These are phyloP conservation scores for Tubulanus polymorphus DNA, from an alignment of 2,888 invertebrate species.

Conservation along the genomic window DNA sequence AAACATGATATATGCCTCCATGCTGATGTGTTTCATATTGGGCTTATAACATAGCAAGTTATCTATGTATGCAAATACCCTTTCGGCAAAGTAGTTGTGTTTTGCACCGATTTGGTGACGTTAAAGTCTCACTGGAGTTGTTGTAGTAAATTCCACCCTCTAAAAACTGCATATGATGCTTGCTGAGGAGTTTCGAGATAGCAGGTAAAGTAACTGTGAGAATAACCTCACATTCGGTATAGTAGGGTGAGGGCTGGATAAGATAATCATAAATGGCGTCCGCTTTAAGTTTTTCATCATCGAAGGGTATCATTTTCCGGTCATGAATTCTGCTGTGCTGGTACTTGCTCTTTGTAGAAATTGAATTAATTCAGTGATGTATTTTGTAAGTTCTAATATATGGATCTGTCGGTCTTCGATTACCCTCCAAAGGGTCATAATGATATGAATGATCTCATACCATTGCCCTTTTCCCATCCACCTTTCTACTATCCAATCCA, in stretches of 20 bases:
- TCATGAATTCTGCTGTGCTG: constrained; percentile 2
- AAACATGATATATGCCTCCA: neutral
- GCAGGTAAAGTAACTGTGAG: neutral
- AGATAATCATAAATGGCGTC: constrained; percentile 5
- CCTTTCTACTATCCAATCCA: no score
- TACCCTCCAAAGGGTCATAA: no score
- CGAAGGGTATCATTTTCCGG: neutral
- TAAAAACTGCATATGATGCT: neutral
- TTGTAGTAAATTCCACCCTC: neutral
- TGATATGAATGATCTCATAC: no score
- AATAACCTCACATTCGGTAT: neutral
- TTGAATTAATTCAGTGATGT: neutral
- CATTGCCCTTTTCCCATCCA: no score
- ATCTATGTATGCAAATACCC: neutral
- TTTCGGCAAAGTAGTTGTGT: constrained; percentile 9
- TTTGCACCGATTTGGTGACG: no score
- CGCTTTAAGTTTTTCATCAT: neutral
- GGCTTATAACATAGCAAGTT: neutral
- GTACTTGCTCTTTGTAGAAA: constrained; percentile 4
- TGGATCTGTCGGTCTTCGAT: no score
- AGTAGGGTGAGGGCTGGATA: neutral
- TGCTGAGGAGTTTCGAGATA: neutral
- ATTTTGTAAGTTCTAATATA: constrained; percentile 6
- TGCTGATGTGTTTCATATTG: neutral
- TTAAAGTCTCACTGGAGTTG: no score